Conservation (phyloP, 2,113 vertebrate genomes). For the pig (Sus scrofa) region DNA sequence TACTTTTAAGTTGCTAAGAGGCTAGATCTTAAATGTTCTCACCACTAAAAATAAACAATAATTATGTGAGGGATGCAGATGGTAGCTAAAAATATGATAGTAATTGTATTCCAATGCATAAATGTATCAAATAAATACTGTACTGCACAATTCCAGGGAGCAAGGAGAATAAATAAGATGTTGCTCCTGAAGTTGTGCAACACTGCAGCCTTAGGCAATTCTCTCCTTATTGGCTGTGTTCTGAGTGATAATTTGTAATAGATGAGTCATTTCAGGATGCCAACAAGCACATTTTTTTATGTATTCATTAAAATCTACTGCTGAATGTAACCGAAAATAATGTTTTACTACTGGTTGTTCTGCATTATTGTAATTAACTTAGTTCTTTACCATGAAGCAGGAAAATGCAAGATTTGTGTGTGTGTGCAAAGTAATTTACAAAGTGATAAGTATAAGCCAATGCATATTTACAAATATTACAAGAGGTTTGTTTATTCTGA, state of each 20-base stretch:
- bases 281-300: neutral
- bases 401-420: neutral
- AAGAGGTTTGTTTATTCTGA: neutral
- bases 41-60: neutral
- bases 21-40: neutral
- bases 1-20: neutral
- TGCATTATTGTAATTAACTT: neutral
- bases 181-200: neutral
- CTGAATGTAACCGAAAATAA: neutral
- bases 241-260: neutral
- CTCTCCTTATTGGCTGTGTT: neutral
- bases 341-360: neutral
- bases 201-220: neutral
- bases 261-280: neutral
- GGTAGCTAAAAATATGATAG: neutral
- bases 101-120: neutral
- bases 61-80: neutral
- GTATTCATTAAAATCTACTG: neutral
- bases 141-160: too few species aligned
- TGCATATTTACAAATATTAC: neutral
- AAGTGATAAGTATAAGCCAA: neutral
- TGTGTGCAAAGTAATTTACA: too few species aligned
- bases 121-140: neutral
- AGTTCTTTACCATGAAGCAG: neutral
- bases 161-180: neutral